phyloP scores from a whole-genome alignment of 2,113 vertebrate genomes.

The Centropristis striata region DNA sequence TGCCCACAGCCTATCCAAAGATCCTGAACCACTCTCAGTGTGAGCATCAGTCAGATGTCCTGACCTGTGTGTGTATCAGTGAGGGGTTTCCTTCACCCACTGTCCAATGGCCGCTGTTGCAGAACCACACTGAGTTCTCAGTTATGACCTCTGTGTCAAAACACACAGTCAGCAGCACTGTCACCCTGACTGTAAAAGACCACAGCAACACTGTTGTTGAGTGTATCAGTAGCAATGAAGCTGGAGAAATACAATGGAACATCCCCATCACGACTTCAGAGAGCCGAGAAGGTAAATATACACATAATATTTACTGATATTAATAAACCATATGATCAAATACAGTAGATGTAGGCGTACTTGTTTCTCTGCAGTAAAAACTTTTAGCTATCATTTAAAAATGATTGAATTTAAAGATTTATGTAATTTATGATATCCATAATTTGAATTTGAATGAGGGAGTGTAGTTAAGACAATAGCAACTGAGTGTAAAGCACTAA shows the following conservation, averaged over 20 bases:
- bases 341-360: too few species aligned
- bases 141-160: background rate
- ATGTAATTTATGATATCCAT: too few species aligned
- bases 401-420: too few species aligned
- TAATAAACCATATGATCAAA: too few species aligned
- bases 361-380: too few species aligned
- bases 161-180: conserved; percentile 34
- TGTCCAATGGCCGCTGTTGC: conserved; percentile 52
- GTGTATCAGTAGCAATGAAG: conserved; percentile 1
- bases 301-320: background rate
- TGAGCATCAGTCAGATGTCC: background rate
- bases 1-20: conserved; percentile 2
- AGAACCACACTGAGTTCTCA: background rate
- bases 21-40: conserved; percentile 29
- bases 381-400: too few species aligned
- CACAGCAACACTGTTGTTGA: rapidly evolving
- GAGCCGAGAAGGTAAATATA: background rate
- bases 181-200: background rate
- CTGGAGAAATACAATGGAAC: rapidly evolving
- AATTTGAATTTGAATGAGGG: too few species aligned
- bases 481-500: too few species aligned
- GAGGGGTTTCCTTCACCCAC: conserved; percentile 49
- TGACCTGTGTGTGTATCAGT: conserved; percentile 66
- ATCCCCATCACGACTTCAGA: background rate
- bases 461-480: background rate